These are phyloP conservation scores for Pomatostomus ruficeps DNA, from an alignment of 2,113 vertebrate species.

Conservation along the genomic window DNA sequence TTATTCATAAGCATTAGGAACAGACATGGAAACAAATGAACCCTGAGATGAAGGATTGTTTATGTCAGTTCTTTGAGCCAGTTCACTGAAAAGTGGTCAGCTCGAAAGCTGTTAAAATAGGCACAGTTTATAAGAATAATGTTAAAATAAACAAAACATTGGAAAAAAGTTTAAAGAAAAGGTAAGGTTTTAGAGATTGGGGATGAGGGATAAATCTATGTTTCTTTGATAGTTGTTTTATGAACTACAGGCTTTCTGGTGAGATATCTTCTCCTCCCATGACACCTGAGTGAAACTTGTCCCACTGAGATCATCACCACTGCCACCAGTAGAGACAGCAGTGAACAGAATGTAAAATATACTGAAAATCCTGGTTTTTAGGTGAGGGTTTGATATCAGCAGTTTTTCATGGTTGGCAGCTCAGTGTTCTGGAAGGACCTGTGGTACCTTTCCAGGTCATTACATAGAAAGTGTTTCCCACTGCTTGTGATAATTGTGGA, in stretches of 20 bases:
- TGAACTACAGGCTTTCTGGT: not conserved
- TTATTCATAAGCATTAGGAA: not conserved
- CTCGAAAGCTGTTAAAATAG: not conserved
- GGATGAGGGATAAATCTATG: not conserved
- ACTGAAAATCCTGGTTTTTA: not conserved
- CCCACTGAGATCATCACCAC: not conserved
- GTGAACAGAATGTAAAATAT: not conserved
- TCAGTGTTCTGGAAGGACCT: not conserved
- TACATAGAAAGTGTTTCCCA: not conserved
- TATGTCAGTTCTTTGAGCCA: not conserved
- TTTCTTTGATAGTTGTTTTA: not conserved
- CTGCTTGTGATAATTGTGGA: accelerated
- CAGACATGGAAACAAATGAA: not conserved
- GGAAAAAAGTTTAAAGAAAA: not conserved
- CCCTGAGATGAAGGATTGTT: not conserved
- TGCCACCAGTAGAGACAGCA: not conserved
- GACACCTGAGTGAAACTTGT: not conserved
- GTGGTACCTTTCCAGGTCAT: not conserved
- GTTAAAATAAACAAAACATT: not conserved
- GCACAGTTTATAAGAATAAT: not conserved
- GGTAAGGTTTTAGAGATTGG: not conserved
- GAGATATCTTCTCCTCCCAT: not conserved
- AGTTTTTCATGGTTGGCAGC: not conserved
- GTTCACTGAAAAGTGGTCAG: not conserved
- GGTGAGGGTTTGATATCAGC: not conserved